Evolutionary conservation across 2,113 vertebrate species (phyloP), one percentile per base, ranked within the genome.

Genomic region (Siniperca chuatsi): DNA sequence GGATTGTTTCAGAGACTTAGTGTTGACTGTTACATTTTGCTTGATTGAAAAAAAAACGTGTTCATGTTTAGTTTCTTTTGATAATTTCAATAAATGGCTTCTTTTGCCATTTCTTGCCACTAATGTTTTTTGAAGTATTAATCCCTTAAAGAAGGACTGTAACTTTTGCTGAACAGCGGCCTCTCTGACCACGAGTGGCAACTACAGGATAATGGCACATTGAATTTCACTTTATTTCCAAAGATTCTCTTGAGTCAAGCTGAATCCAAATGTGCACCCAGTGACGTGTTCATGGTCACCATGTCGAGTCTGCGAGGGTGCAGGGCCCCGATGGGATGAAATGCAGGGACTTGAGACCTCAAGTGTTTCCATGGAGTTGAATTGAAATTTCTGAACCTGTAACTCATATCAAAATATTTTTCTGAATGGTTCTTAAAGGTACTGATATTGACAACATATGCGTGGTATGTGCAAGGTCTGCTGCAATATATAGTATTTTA

Each of bases 21-120:
- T 77, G 87, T 85, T 78, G 77, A 73, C 73, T 85, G 40, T 88
- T 86, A 29, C 60, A 70, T 90, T 86, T 86, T 89, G 89, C 87
- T 88, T 87, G 83, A 91, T 70, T 82, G 50, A 60, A 54, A 68
- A 70, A 79, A 79, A 81, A 81, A 75, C 2, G 40, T 91, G 77
- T 90, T 89, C 50, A 88, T 83, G 81, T 92, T 92, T 84, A 84
- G 78, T 89, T 93, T 91, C 46, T 80, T 93, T 93, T 91, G 87
- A 91, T 93, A 89, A 77, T 94, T 94, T 92, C 88, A 95, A 95
- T 95, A 95, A 95, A 95, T 93, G 89, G 92, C 88, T 87, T 85
- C 66, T 91, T 93, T 92, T 90, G 89, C 90, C 90, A 89, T 89
- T 78, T 85, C 83, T 91, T 87, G 71, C 62, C 48, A 73, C 74